phyloP scores from a whole-genome alignment of 2,888 invertebrate genomes.

The Morpho achilles region DNA sequence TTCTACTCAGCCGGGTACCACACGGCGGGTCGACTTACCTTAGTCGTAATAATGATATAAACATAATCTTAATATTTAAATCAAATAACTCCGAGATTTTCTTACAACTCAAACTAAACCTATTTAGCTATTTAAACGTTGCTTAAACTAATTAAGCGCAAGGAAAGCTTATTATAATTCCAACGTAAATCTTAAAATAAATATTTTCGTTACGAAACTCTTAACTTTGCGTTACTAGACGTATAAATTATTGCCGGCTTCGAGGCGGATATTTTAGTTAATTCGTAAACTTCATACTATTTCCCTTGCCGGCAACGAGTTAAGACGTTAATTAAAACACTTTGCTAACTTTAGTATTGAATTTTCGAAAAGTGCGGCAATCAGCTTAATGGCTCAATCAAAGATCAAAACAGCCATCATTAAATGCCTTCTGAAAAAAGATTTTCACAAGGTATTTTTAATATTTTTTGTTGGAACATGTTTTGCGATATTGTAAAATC shows the following conservation, averaged over 20 bases:
- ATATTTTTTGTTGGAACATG: background rate
- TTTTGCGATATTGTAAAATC: no score
- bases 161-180: no score
- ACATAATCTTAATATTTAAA: no score
- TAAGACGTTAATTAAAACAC: constrained; percentile 76
- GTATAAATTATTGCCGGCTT: constrained; percentile 30
- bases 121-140: no score
- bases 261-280: constrained; percentile 65
- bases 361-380: constrained; percentile 72
- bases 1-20: no score
- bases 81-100: no score
- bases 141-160: background rate
- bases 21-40: no score
- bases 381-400: constrained; percentile 73
- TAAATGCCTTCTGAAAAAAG: constrained; percentile 11
- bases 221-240: constrained; percentile 27
- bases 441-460: background rate
- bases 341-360: constrained; percentile 73
- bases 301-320: constrained; percentile 61
- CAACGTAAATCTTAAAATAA: constrained; percentile 6
- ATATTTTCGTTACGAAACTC: constrained; percentile 14
- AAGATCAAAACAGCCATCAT: constrained; percentile 60
- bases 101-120: no score
- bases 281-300: constrained; percentile 72
- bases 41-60: no score